Conservation (phyloP, 2,113 vertebrate genomes). For the Erinaceus europaeus region DNA sequence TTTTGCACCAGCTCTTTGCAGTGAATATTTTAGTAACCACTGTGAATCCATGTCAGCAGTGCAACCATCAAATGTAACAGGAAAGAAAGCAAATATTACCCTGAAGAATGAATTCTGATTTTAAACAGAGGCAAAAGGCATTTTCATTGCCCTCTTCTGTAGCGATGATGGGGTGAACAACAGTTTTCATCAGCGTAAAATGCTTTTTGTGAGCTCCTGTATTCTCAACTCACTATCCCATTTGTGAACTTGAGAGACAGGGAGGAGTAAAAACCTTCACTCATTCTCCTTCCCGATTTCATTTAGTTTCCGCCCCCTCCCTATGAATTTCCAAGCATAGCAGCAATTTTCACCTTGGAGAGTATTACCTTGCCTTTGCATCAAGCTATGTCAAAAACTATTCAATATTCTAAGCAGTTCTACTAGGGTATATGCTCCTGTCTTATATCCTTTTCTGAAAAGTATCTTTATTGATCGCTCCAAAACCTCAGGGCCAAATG, state of each 20-base stretch:
- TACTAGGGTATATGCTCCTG: slow-evolving; percentile 18
- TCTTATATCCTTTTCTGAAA: slow-evolving; percentile 51
- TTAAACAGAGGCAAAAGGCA: slow-evolving; percentile 12
- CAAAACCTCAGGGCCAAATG: slow-evolving; percentile 47
- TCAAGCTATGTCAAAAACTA: slow-evolving; percentile 42
- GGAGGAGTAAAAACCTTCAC: background rate
- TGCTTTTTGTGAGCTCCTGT: background rate
- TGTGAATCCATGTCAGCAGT: slow-evolving; percentile 53
- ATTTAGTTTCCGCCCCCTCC: slow-evolving; percentile 33
- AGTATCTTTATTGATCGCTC: slow-evolving; percentile 66
- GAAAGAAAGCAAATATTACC: slow-evolving; percentile 49
- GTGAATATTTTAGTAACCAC: slow-evolving; percentile 62
- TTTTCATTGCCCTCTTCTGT: slow-evolving; percentile 45
- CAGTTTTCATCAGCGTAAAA: slow-evolving; percentile 30
- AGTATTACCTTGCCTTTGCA: slow-evolving; percentile 9
- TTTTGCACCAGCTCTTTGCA: slow-evolving; percentile 50
- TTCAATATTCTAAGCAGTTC: slow-evolving; percentile 59
- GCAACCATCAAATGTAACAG: slow-evolving; percentile 35
- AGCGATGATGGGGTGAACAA: slow-evolving; percentile 5
- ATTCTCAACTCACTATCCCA: slow-evolving; percentile 17
- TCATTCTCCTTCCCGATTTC: slow-evolving; percentile 37
- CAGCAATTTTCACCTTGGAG: slow-evolving; percentile 30
- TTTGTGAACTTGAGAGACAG: background rate
- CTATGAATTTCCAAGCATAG: background rate
- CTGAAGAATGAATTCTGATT: slow-evolving; percentile 54